phyloP scores from a whole-genome alignment of 2,797 vertebrate species.

The Pangasius sanitwongsei region DNA sequence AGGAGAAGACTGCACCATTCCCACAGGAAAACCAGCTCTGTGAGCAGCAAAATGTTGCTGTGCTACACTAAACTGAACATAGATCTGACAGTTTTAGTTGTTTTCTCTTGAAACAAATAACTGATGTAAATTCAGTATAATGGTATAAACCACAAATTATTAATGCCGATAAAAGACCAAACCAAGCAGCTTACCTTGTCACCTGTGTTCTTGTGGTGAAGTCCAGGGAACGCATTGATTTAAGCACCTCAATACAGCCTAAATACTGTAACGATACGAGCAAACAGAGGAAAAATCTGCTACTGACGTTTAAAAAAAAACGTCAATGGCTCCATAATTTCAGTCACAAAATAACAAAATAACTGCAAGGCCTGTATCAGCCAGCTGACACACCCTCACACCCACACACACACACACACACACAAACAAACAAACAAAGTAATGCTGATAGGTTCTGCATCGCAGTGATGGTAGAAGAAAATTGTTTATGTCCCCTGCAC shows the following conservation, averaged over 20 bases:
- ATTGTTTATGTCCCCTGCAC: neutral
- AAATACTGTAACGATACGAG: conserved; percentile 84
- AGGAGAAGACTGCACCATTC: conserved; percentile 35
- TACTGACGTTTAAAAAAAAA: neutral
- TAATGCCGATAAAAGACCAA: neutral
- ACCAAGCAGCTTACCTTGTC: conserved; percentile 81
- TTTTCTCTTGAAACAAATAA: neutral
- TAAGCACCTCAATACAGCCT: conserved; percentile 96
- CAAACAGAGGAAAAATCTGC: neutral
- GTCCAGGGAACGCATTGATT: conserved; percentile 95
- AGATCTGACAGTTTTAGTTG: too few species aligned
- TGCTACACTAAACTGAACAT: neutral
- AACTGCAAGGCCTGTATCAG: neutral
- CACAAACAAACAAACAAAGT: neutral
- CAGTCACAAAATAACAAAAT: neutral
- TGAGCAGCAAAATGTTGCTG: neutral
- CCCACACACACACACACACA: neutral
- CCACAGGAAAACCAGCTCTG: conserved; percentile 32
- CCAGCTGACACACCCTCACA: neutral
- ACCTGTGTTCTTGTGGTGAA: conserved; percentile 96
- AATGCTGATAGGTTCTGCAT: neutral
- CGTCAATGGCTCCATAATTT: neutral
- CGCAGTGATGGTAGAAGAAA: neutral
- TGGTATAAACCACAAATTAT: neutral
- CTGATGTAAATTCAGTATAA: neutral